Evolutionary conservation across 2,888 invertebrate species (phyloP), one percentile per base, ranked within the genome.

Genomic region (Polymixis flavicincta): DNA sequence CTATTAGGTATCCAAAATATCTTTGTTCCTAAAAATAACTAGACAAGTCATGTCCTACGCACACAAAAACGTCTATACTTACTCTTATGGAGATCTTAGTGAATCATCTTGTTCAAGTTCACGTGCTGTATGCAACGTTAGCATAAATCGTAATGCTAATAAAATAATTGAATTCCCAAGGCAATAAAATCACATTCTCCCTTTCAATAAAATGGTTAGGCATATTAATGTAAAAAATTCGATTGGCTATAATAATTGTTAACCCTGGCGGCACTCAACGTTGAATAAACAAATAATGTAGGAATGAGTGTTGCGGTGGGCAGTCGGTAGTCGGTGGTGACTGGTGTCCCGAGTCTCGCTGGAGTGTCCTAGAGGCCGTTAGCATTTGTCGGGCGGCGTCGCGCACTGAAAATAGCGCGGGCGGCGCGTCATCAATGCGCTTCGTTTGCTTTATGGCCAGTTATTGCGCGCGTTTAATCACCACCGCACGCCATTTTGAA

Each of bases 301-400:
- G 82, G 66, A 82, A 80, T 78, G 74, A 78, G 85, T 79, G 79
- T 71, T 73, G 76, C 80, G 78, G 75, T 81, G 79, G 74, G 68
- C 42, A 52, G 52, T 37, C 78, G 52, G 64, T 48, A 65, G 74
- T 28, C 55, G 25, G 55, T 64, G 80, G 73, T 80, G 63, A 80
- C 80, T 78, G 76, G 68, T 77, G 85, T 73, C 77, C 59, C 66
- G 70, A 84, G 78, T 85, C 86, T 85, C 90, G 90, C 94, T 94
- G 94, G 94, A 94, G 94, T 92, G 93, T 93, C 95, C 95, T 94
- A 95, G 94, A 95, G 96, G 96, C 94, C 96, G 93, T 96, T 96
- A 96, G 94, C 96, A 96, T 96, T 96, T 95, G 95, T 94, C 93
- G 95, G 93, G 95, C 93, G 95, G 95, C 94, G 93, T 90, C 92